Evolutionary conservation across 2,113 vertebrate species (phyloP).

Genomic region (Crotalus helleri): DNA sequence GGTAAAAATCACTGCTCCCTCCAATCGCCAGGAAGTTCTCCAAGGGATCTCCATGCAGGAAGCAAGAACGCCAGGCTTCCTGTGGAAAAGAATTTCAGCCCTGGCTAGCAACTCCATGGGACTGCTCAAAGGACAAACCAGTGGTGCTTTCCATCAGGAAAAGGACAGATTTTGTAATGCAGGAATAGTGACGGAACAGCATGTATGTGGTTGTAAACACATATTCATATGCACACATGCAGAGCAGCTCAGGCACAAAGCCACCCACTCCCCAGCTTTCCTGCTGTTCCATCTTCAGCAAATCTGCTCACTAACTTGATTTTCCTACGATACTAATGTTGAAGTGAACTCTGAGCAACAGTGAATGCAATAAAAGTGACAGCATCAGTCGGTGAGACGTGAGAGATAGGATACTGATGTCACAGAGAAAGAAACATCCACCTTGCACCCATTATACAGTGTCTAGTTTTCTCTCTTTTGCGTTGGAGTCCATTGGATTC

Average conservation of each 20-base stretch:
- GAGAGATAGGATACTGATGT: background rate
- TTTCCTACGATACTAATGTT: background rate
- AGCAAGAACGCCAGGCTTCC: background rate
- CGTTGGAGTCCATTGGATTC: background rate
- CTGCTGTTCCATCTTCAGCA: conserved; percentile 11
- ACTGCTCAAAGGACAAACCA: background rate
- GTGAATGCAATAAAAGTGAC: background rate
- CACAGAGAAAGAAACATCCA: background rate
- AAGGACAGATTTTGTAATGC: background rate
- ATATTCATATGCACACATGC: too few relatives aligned
- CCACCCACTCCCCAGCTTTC: background rate
- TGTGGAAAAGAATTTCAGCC: background rate
- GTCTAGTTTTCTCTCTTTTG: background rate
- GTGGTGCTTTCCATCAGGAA: background rate
- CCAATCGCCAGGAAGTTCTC: background rate
- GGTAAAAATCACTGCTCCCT: background rate
- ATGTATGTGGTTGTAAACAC: background rate
- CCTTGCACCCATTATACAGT: background rate
- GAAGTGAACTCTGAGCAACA: background rate
- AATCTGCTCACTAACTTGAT: background rate
- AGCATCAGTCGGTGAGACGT: background rate
- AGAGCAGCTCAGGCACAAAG: background rate
- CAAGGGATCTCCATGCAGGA: background rate
- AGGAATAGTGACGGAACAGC: background rate
- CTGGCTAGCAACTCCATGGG: background rate